Evolutionary conservation across 2,888 invertebrate species (phyloP).

Genomic region (Auanema freiburgensis): DNA sequence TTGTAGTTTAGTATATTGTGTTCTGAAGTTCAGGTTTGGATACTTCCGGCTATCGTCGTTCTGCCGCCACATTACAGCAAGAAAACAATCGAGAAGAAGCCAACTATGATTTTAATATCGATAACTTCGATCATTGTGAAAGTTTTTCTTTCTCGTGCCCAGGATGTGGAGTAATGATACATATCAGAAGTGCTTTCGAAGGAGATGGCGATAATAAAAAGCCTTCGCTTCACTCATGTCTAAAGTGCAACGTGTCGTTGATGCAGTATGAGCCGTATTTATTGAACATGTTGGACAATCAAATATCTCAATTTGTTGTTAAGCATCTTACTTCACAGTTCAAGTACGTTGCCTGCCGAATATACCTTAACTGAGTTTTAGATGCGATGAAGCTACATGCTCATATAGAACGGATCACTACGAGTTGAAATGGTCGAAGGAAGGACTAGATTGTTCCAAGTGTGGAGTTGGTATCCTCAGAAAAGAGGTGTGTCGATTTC

Average conservation of each 20-base stretch:
- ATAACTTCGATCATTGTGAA: conserved; percentile 41
- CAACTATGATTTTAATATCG: conserved; percentile 5
- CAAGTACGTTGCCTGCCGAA: neutral
- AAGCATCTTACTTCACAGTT: neutral
- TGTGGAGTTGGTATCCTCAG: conserved; percentile 48
- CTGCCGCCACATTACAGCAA: conserved; percentile 28
- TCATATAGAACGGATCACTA: conserved; percentile 29
- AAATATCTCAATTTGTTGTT: neutral
- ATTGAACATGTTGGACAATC: neutral
- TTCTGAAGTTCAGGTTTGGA: conserved; percentile 32
- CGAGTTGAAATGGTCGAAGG: conserved; percentile 33
- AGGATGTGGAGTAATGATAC: conserved; percentile 10
- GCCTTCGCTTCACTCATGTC: neutral
- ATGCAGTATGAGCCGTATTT: conserved; percentile 17
- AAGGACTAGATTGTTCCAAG: conserved; percentile 49
- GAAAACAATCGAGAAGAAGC: conserved; percentile 18
- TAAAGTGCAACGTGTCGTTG: neutral
- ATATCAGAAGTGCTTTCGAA: conserved; percentile 13
- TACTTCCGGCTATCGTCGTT: conserved; percentile 37
- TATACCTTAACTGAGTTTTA: conserved; percentile 13
- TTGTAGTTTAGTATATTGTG: neutral
- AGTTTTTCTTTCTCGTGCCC: conserved; percentile 29
- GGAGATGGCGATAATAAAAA: conserved; percentile 17
- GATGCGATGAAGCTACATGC: conserved; percentile 52
- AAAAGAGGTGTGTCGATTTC: conserved; percentile 30